Percentiles rank a stretch among this genome's conserved stretches.
Conservation (phyloP, 2,888 invertebrate genomes). For the Hypena proboscidalis region DNA sequence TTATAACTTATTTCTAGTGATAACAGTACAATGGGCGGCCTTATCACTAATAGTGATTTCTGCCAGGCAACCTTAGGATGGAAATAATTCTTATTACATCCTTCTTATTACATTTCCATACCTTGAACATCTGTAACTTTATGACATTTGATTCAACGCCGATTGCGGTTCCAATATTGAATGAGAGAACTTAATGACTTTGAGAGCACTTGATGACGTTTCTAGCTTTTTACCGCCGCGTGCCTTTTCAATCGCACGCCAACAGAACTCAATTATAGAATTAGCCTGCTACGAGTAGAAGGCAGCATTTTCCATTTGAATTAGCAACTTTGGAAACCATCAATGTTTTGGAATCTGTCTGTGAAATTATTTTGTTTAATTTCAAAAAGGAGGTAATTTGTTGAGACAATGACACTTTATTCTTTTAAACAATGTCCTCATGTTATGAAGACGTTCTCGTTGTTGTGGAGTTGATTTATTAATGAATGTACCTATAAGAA, state of each 20-base stretch:
- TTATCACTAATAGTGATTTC: too few relatives aligned
- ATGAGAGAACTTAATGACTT: slow-evolving; percentile 60
- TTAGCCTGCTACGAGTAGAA: slow-evolving; percentile 29
- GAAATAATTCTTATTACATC: too few relatives aligned
- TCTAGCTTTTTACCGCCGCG: slow-evolving; percentile 42
- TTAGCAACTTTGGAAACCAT: slow-evolving; percentile 21
- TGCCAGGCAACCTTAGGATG: too few relatives aligned
- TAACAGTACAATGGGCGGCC: too few relatives aligned
- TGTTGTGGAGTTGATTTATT: too few relatives aligned
- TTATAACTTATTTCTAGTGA: too few relatives aligned
- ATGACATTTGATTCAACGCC: too few relatives aligned
- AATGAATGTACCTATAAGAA: too few relatives aligned
- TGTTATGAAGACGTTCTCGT: too few relatives aligned
- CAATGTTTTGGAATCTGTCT: slow-evolving; percentile 31
- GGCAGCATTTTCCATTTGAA: slow-evolving; percentile 31
- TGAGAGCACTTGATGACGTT: slow-evolving; percentile 39
- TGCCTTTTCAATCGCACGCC: slow-evolving; percentile 37
- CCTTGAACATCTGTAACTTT: slow-evolving; percentile 42
- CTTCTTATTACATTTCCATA: slow-evolving; percentile 41
- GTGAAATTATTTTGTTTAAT: slow-evolving; percentile 39
- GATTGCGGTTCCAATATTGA: too few relatives aligned
- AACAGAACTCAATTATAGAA: slow-evolving; percentile 43
- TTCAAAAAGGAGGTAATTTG: slow-evolving; percentile 24
- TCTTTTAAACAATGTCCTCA: too few relatives aligned
- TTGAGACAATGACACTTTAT: background rate